phyloP scores from a whole-genome alignment of 35 echinoderm and acorn worm species.

The Acanthaster planci region DNA sequence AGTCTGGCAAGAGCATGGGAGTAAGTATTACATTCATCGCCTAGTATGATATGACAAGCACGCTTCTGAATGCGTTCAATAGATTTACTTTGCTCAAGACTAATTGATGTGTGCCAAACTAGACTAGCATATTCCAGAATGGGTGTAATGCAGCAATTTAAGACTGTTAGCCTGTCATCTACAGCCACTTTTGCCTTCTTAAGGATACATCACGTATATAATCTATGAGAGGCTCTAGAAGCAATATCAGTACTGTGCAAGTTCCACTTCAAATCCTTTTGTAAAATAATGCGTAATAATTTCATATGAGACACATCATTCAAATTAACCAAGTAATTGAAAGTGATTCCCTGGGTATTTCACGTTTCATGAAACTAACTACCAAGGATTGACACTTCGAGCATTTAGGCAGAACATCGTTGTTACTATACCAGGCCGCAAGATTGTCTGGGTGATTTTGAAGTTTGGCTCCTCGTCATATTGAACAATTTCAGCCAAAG shows the following conservation, averaged over 20 bases:
- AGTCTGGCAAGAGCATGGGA: no score
- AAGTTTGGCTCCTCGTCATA: not conserved
- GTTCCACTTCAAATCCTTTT: not conserved
- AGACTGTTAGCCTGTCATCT: not conserved
- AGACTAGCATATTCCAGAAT: no score
- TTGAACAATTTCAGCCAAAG: conserved; percentile 18
- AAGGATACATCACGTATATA: not conserved
- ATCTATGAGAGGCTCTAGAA: not conserved
- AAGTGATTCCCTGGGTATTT: not conserved
- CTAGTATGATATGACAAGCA: no score
- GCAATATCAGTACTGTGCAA: not conserved
- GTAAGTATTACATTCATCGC: no score
- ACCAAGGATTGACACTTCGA: not conserved
- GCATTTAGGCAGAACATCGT: not conserved
- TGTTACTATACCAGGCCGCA: not conserved
- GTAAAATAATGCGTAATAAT: not conserved
- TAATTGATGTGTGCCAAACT: no score
- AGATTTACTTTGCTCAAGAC: no score
- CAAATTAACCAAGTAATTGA: not conserved
- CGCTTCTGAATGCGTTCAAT: no score
- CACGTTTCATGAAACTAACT: not conserved
- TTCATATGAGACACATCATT: not conserved
- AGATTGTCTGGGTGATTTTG: not conserved
- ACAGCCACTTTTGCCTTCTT: not conserved
- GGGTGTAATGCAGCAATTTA: no score